phyloP scores from a whole-genome alignment of 2,888 invertebrate species.

The Lasioglossum pauxillum region DNA sequence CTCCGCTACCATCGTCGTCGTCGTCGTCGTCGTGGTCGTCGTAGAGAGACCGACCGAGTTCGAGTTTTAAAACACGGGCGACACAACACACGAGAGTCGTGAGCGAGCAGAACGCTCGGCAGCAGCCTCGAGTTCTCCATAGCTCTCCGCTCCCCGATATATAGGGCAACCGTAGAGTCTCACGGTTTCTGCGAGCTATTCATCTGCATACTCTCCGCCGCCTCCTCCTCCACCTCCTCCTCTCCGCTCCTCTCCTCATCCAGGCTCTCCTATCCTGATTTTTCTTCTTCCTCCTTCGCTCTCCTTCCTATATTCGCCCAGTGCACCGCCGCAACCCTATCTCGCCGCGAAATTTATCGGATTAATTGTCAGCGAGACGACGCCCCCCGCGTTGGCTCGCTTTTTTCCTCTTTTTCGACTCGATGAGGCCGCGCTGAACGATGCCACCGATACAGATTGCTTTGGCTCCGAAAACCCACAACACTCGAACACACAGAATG shows the following conservation, averaged over 20 bases:
- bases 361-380: conserved; percentile 58
- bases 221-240: conserved; percentile 54
- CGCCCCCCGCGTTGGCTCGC: neutral
- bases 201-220: conserved; percentile 81
- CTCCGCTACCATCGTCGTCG: neutral
- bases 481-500: neutral
- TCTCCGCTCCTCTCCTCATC: conserved; percentile 14
- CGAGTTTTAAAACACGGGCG: conserved; percentile 69
- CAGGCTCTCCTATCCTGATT: conserved; percentile 29
- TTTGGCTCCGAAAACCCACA: neutral
- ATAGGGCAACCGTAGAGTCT: conserved; percentile 83
- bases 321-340: conserved; percentile 40
- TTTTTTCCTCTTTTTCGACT: conserved; percentile 7
- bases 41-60: conserved; percentile 66
- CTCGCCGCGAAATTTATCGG: conserved; percentile 53
- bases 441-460: neutral
- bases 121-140: conserved; percentile 61
- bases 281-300: conserved; percentile 44
- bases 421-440: neutral
- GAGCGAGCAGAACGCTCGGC: conserved; percentile 62
- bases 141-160: conserved; percentile 79
- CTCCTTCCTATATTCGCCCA: conserved; percentile 43
- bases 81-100: conserved; percentile 70
- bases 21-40: conserved; percentile 42
- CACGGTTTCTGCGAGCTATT: conserved; percentile 84